Evolutionary conservation across 2,888 invertebrate genomes (phyloP).

Genomic region (Acronicta psi): DNA sequence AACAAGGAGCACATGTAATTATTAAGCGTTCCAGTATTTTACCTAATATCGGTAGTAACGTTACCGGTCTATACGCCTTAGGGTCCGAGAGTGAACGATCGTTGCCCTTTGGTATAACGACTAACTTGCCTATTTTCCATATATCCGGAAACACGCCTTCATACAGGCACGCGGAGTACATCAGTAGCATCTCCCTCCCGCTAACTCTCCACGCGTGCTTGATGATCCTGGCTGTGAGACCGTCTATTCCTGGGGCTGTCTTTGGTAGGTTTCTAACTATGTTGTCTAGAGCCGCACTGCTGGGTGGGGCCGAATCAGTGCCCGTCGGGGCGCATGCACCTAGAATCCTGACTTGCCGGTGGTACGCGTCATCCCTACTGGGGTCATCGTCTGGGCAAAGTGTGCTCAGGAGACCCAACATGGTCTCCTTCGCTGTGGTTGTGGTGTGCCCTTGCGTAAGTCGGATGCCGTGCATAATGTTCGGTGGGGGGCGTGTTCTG

Average conservation of each 20-base stretch:
- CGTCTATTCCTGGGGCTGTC: background rate
- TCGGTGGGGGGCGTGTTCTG: too few species aligned
- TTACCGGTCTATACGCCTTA: constrained; percentile 57
- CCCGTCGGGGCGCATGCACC: constrained; percentile 34
- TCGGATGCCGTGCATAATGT: too few species aligned
- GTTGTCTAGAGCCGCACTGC: background rate
- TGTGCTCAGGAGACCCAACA: too few species aligned
- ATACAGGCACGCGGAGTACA: background rate
- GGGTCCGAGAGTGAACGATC: constrained; percentile 47
- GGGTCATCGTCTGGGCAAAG: too few species aligned
- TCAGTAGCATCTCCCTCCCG: background rate
- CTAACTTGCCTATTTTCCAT: constrained; percentile 49
- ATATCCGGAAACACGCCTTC: constrained; percentile 50
- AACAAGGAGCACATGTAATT: constrained; percentile 28
- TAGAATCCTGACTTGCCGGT: background rate
- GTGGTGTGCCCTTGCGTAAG: too few species aligned
- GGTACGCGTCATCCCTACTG: too few species aligned
- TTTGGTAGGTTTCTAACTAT: constrained; percentile 40
- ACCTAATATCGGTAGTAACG: constrained; percentile 55
- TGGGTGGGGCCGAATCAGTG: constrained; percentile 10
- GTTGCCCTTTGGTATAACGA: constrained; percentile 53
- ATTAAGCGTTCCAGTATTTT: constrained; percentile 59
- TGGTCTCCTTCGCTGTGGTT: too few species aligned
- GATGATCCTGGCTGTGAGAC: background rate
- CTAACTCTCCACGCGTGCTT: constrained; percentile 4